Base-by-base conservation (phyloP, 2,888 invertebrate species). In the Folsomia manolachei region DNA sequence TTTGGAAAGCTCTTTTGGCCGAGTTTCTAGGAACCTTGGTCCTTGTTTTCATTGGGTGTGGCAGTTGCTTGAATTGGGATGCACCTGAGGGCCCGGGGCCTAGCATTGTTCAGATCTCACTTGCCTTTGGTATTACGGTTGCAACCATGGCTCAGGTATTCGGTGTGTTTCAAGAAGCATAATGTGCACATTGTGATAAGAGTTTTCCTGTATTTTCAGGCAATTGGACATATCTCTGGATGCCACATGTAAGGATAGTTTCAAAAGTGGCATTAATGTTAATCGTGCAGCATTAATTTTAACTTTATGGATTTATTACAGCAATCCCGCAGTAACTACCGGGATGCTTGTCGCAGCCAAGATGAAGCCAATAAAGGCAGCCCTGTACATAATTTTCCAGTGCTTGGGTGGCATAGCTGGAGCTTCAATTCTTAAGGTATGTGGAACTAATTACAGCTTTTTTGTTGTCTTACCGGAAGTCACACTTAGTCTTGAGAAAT, bases 271-370 rank as follows among this genome's bases (percentile, higher is more conserved):
- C n/a, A n/a, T n/a, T n/a, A n/a, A n/a, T n/a, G n/a, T n/a, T n/a
- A n/a, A n/a, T n/a, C n/a, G n/a, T n/a, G n/a, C n/a, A n/a, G n/a
- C n/a, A n/a, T n/a, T n/a, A n/a, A n/a, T n/a, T n/a, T n/a, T n/a
- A n/a, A n/a, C n/a, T n/a, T 39, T 66, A 67, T 19, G 75, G 75
- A 63, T 9, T 56, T 77, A 76, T 63, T 79, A 79, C 70, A 80
- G 78, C 24, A 97, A 97, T 87, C 96, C 97, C 1, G 96, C 96
- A 0, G 94, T 97, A 53, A 95, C 95, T 2, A 84, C 87, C n/a
- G 94, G 92, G 1, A 88, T 95, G 85, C 85, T 93, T 70, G 89
- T 90, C 14, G 89, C 91, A 14, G 92, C 94, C 4, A 91, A 91
- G 81, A 90, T 94, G 70, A 90, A 91, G 78, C 85, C 92, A 0